Evolutionary conservation across 1,140 invertebrate species (phyloP), one percentile per base, ranked within the genome.

Genomic region (Himalopsyche phryganea): DNA sequence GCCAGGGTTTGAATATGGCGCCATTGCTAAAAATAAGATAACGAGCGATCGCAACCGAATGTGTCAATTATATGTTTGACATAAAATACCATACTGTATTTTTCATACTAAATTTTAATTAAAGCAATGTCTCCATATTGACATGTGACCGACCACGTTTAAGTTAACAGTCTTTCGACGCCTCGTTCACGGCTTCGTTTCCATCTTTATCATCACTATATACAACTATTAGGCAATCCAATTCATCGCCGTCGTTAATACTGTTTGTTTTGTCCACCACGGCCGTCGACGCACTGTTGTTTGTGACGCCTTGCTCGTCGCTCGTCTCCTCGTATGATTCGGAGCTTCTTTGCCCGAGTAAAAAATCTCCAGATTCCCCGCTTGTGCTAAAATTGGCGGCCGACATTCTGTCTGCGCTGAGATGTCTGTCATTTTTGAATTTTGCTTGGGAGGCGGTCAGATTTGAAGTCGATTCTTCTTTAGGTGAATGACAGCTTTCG

Each of bases 181-280:
- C 23, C 50, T 23, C 40, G 14, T 52, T 60, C 35, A 50, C 56
- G 40, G 23, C 42, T 9, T 60, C 52, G 18, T 36, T 57, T 23
- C 44, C 53, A 13, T 60, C 53, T 44, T 60, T 60, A 20, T 63
- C 58, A 46, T 63, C 61, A 57, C 52, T 46, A 45, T 38, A 56
- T 20, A 63, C 53, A 44, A 57, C 35, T 48, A 63, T 63, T 44
- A 63, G 50, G 49, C 61, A 63, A 38, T 59, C 61, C 36, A 63
- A 53, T 41, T 63, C 61, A 20, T 63, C 61, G n/a, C 50, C 58
- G 38, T 63, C 61, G 15, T 63, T 63, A 13, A 63, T 63, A 50
- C 61, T 63, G 53, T 60, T 63, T 11, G 61, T 63, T 19, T 63
- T 63, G n/a, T 63, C 61, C n/a, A 52, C 58, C 14, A 63, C 47